A percentile compares a stretch with the other conserved stretches of the same genome.
Evolutionary conservation across 2,113 vertebrate genomes (phyloP).

Genomic region (Butorides virescens): DNA sequence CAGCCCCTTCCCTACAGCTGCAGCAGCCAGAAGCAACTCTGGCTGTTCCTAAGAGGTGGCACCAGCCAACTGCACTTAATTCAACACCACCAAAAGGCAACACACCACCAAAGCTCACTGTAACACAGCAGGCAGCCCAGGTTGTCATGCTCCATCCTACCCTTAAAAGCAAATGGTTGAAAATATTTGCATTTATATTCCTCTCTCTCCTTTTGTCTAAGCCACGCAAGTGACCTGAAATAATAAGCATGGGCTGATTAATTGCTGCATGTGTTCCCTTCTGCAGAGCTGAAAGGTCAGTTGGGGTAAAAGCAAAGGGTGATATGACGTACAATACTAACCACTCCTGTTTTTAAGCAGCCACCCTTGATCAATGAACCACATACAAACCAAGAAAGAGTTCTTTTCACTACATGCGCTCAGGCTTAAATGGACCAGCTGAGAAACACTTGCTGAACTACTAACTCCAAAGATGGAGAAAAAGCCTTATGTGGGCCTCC

Average conservation of each 20-base stretch:
- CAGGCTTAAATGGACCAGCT: slow-evolving; percentile 48
- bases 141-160: not conserved
- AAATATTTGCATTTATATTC: slow-evolving; percentile 40
- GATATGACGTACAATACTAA: not conserved
- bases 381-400: slow-evolving; percentile 43
- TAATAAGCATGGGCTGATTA: slow-evolving; percentile 29
- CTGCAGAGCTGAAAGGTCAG: slow-evolving; percentile 18
- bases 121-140: not conserved
- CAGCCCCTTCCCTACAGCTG: not conserved
- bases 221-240: slow-evolving; percentile 16
- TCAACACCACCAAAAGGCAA: not conserved
- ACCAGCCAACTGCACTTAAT: not conserved
- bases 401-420: slow-evolving; percentile 53
- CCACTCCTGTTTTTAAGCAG: slow-evolving; percentile 45
- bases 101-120: not conserved
- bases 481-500: not conserved
- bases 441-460: slow-evolving; percentile 24
- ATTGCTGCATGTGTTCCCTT: not conserved
- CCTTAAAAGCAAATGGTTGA: slow-evolving; percentile 7
- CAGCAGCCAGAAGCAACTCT: not conserved
- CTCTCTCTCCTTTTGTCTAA: not conserved
- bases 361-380: slow-evolving; percentile 70
- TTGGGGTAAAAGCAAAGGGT: slow-evolving; percentile 15
- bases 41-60: not conserved
- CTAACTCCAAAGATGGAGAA: not conserved